Percentiles rank a stretch among this genome's conserved stretches.
phyloP scores from a whole-genome alignment of 2,113 vertebrate genomes.

The Steatornis caripensis region DNA sequence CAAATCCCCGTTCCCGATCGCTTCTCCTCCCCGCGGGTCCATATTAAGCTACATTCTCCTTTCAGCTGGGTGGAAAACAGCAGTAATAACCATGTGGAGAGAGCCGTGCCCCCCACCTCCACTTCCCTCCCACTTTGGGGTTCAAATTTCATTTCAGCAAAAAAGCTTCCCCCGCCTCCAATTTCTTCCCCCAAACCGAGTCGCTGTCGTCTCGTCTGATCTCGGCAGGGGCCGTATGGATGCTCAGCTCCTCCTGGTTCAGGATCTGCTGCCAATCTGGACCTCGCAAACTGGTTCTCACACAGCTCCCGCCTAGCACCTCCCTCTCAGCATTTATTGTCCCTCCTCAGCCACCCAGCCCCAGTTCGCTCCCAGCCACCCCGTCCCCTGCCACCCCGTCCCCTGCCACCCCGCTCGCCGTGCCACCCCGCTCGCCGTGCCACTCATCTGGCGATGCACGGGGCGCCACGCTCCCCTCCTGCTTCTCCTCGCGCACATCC shows the following conservation, averaged over 20 bases:
- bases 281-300: conserved; percentile 57
- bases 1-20: conserved; percentile 23
- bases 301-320: conserved; percentile 34
- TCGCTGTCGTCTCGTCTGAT: conserved; percentile 55
- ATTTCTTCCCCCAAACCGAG: conserved; percentile 60
- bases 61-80: conserved; percentile 67
- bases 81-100: conserved; percentile 58
- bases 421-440: not conserved
- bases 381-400: not conserved
- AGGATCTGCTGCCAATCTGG: conserved; percentile 66
- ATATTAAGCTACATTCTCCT: conserved; percentile 62
- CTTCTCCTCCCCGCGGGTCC: conserved; percentile 57
- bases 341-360: conserved; percentile 24
- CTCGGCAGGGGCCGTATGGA: conserved; percentile 57
- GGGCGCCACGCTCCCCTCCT: not conserved
- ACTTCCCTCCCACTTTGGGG: conserved; percentile 64
- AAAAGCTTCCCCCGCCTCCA: conserved; percentile 62
- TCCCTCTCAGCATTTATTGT: conserved; percentile 30
- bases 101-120: conserved; percentile 62
- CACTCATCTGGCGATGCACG: accelerated
- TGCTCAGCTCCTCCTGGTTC: conserved; percentile 62
- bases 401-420: too few species aligned
- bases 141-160: conserved; percentile 64
- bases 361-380: not conserved
- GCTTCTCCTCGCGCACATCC: not conserved